These are phyloP conservation scores for Sclerurus mexicanus DNA, from an alignment of 2,113 vertebrate genomes.

Conservation along the genomic window DNA sequence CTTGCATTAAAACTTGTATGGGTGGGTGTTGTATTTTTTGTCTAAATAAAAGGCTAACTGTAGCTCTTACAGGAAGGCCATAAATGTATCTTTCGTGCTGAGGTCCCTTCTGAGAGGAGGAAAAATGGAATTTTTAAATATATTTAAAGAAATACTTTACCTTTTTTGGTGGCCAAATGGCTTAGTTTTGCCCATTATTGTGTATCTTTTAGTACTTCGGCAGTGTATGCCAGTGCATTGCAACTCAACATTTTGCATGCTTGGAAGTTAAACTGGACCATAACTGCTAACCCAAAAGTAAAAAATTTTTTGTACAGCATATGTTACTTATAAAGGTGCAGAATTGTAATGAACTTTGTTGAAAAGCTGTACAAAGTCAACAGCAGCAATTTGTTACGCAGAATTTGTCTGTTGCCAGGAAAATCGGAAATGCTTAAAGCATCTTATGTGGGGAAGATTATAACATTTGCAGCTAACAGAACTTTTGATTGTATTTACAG, in stretches of 20 bases:
- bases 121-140: rapidly evolving
- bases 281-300: background rate
- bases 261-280: background rate
- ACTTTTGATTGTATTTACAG: constrained; percentile 69
- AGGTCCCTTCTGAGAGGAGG: background rate
- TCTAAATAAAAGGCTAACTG: too few species aligned
- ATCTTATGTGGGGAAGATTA: background rate
- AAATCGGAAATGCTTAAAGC: background rate
- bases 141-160: rapidly evolving
- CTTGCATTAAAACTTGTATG: rapidly evolving
- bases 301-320: rapidly evolving
- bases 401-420: background rate
- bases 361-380: background rate
- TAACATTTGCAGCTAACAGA: background rate
- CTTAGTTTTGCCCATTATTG: background rate
- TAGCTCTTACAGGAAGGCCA: rapidly evolving
- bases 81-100: background rate
- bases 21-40: background rate
- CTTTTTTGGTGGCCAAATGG: background rate
- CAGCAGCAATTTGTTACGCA: background rate
- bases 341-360: rapidly evolving
- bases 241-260: background rate
- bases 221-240: background rate
- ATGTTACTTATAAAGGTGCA: background rate
- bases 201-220: background rate